Evolutionary conservation across 2,113 vertebrate genomes (phyloP).

Genomic region (Lipotes vexillifer): DNA sequence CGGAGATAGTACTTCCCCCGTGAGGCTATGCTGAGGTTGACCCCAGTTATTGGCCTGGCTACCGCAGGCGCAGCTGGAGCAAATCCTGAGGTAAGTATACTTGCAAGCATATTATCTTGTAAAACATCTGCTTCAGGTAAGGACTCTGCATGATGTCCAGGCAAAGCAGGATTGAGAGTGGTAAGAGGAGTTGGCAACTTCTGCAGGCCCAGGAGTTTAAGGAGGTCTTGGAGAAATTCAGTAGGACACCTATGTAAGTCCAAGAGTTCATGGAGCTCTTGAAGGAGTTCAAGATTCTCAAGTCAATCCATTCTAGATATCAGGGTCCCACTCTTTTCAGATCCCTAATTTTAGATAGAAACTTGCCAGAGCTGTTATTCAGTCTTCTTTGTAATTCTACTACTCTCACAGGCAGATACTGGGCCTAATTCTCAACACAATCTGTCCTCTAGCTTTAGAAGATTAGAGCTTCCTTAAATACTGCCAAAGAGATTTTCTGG

Average conservation of each 20-base stretch:
- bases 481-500: not conserved
- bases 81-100: not conserved
- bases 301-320: not conserved
- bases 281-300: not conserved
- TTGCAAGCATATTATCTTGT: not conserved
- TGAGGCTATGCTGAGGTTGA: not conserved
- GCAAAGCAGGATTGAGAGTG: not conserved
- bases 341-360: not conserved
- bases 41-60: not conserved
- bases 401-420: not conserved
- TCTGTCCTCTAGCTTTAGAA: not conserved
- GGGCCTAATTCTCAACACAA: not conserved
- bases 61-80: not conserved
- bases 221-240: not conserved
- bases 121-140: not conserved
- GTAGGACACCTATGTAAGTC: not conserved
- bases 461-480: not conserved
- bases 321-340: not conserved
- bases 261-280: not conserved
- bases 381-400: not conserved
- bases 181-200: not conserved
- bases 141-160: not conserved
- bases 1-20: not conserved
- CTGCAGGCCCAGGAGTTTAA: not conserved
- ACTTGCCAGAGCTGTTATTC: not conserved